Percentiles rank a stretch among this genome's conserved stretches.
Evolutionary conservation across 2,113 vertebrate genomes (phyloP).

Genomic region (Elaphurus davidianus): DNA sequence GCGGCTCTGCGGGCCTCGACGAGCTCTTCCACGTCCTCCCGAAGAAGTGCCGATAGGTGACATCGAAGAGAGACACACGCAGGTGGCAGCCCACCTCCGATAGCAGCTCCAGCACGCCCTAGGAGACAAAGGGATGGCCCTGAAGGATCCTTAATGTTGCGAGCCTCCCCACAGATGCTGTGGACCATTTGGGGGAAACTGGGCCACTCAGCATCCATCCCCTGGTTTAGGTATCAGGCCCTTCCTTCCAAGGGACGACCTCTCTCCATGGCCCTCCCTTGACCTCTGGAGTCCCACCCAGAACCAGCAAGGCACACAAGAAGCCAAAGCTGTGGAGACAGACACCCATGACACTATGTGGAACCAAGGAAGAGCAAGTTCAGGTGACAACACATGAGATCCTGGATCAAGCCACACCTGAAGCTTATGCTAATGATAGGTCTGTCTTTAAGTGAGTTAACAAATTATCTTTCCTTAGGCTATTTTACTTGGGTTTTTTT

Average conservation of each 20-base stretch:
- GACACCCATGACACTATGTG: rapidly evolving
- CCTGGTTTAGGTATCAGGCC: rapidly evolving
- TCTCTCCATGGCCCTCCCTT: background rate
- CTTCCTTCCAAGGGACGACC: background rate
- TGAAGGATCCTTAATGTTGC: rapidly evolving
- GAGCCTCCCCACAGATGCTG: rapidly evolving
- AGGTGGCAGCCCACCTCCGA: slow-evolving; percentile 84
- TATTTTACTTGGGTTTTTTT: too few species aligned
- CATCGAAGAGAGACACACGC: slow-evolving; percentile 89
- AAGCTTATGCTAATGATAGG: rapidly evolving
- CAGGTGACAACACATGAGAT: rapidly evolving
- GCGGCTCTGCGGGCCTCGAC: slow-evolving; percentile 55
- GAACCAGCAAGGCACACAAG: background rate
- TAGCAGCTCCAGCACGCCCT: slow-evolving; percentile 65
- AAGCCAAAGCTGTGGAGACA: background rate
- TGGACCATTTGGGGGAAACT: rapidly evolving
- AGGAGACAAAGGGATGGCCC: background rate
- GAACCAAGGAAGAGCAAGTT: background rate
- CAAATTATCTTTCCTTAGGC: background rate
- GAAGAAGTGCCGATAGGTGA: slow-evolving; percentile 89
- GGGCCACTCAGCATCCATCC: rapidly evolving
- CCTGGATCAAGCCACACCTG: background rate
- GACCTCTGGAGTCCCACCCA: background rate
- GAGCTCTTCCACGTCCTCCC: slow-evolving; percentile 91
- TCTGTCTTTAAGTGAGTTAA: background rate